phyloP scores from a whole-genome alignment of 2,113 vertebrate genomes.

The Fukomys damarensis region DNA sequence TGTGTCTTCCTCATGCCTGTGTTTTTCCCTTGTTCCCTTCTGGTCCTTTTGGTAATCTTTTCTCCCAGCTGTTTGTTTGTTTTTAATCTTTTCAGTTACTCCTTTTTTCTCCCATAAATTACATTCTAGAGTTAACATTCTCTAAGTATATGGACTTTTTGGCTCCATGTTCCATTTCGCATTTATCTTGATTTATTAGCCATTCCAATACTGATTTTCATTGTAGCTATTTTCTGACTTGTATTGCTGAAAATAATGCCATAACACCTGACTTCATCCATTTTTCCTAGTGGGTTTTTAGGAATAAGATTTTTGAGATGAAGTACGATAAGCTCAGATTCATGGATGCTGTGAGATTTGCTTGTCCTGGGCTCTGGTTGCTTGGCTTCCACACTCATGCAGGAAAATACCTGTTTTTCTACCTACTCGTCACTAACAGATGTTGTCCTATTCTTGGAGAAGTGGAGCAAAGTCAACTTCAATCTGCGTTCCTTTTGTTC shows the following conservation, averaged over 20 bases:
- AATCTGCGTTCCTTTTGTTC: neutral
- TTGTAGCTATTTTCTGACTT: neutral
- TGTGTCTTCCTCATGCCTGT: fast-evolving
- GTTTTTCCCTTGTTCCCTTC: neutral
- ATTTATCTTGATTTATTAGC: neutral
- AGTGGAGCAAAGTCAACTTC: fast-evolving
- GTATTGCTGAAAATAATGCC: neutral
- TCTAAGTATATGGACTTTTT: neutral
- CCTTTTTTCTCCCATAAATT: no score
- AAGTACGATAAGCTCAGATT: neutral
- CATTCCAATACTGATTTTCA: neutral
- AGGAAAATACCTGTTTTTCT: fast-evolving
- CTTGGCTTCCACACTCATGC: neutral
- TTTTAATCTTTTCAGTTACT: neutral
- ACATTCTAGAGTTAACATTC: neutral
- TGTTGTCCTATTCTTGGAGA: neutral
- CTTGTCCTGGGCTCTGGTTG: neutral
- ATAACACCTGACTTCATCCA: neutral
- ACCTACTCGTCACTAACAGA: no score
- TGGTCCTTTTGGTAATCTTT: no score
- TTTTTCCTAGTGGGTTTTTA: neutral
- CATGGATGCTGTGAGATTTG: fast-evolving
- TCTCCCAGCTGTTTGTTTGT: neutral
- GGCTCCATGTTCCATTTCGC: neutral
- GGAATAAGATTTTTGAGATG: neutral